Base-by-base conservation (phyloP, 2,888 invertebrate species). In the Hirtodrosophila duncani region DNA sequence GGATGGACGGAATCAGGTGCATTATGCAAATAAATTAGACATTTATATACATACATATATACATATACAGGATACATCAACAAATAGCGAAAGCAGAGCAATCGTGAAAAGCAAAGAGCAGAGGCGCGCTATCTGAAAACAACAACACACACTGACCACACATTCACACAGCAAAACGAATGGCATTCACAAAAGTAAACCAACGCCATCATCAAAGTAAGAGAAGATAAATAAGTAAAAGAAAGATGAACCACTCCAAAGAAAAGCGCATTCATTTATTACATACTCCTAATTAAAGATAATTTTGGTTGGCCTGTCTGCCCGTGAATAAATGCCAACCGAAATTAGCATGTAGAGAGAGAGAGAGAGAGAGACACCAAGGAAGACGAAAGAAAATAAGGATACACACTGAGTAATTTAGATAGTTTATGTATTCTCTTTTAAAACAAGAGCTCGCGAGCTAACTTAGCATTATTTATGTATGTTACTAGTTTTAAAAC, bases 241-340 rank as follows among this genome's bases (percentile, higher is more conserved):
- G 7, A 34, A 20, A 18, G 33, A 18, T 31, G 29, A 69, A 55
- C 42, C 62, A 79, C 70, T 75, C 80, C 80, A 71, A 80, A 80
- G 80, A 75, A 62, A 64, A 43, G 53, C 56, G 65, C 71, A 75
- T 80, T 77, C 80, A 77, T 52, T 77, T 67, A 77, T 27, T 38
- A 65, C 53, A 71, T 50, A 67, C 42, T 50, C 67, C 46, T 23
- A 24, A 24, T 30, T 16, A 57, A 50, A 33, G 41, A 37, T 36
- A 52, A 36, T 27, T 14, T 36, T 24, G 48, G 31, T 45, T 31
- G 49, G 23, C 34, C 48, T 30, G 50, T 36, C 26, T 16, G n/a
- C 36, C 23, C 16, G 38, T 18, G 39, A 13, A 38, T 27, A 38
- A 21, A 37, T 38, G 30, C 37, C 29, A 11, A 10, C 39, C 44